A percentile compares a stretch with the other conserved stretches of the same genome.
Evolutionary conservation across 30 jellyfish, hydroid and myxozoan genomes (phyloP).

Genomic region (Aurelia sp.): DNA sequence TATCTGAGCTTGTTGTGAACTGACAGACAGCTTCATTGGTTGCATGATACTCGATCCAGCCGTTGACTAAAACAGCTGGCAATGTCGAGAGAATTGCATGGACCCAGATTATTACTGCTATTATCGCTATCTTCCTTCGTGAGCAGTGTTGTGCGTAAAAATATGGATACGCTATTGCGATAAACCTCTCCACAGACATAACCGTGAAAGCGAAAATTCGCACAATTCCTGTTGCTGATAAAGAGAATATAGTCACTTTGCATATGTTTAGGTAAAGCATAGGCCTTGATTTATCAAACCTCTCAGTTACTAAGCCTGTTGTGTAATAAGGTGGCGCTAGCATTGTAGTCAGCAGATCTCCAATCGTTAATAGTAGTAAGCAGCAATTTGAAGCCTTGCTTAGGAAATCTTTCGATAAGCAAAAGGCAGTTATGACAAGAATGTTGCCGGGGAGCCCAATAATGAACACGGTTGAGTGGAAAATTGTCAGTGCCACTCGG

Average conservation of each 20-base stretch:
- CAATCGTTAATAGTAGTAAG: conserved; percentile 55
- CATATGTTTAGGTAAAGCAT: conserved; percentile 21
- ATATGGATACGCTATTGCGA: conserved; percentile 65
- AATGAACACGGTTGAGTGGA: conserved; percentile 36
- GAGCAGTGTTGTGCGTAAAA: conserved; percentile 31
- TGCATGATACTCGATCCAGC: conserved; percentile 62
- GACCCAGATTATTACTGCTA: conserved; percentile 29
- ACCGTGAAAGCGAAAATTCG: conserved; percentile 62
- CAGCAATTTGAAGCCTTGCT: conserved; percentile 66
- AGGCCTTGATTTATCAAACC: conserved; percentile 28
- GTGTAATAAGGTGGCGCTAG: conserved; percentile 75
- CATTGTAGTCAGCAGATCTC: conserved; percentile 68
- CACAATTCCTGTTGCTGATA: conserved; percentile 57
- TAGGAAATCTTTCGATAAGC: conserved; percentile 56
- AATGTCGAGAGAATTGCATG: conserved; percentile 66
- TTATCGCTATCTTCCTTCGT: conserved; percentile 17
- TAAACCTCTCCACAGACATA: conserved; percentile 61
- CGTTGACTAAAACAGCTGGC: conserved; percentile 66
- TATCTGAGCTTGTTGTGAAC: conserved; percentile 51
- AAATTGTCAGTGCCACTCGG: conserved; percentile 27
- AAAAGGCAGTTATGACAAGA: conserved; percentile 54
- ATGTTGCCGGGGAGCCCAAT: conserved; percentile 74
- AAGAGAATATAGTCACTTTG: conserved; percentile 39
- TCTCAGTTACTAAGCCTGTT: conserved; percentile 37
- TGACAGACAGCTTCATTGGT: conserved; percentile 54